Conservation (phyloP, 2,797 vertebrate genomes). For the Spheniscus humboldti region DNA sequence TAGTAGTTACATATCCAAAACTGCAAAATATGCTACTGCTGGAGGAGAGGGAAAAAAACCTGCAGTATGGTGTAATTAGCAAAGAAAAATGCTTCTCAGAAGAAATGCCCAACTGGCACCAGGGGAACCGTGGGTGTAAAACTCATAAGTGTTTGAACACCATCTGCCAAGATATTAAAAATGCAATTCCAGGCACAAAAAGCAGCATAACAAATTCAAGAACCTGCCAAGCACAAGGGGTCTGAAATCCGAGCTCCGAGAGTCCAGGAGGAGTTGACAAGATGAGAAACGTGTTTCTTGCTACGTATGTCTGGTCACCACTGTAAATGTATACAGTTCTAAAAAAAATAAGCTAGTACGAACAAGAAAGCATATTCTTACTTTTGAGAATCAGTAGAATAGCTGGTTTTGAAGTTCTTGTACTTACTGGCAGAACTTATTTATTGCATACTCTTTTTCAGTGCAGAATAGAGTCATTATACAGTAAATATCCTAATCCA, state of each 20-base stretch:
- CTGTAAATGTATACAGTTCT: not conserved
- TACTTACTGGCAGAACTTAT: not conserved
- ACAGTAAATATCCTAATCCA: not conserved
- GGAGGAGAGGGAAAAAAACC: not conserved
- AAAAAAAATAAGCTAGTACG: not conserved
- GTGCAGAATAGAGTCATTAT: not conserved
- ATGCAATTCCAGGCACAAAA: conserved; percentile 53
- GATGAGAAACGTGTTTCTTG: not conserved
- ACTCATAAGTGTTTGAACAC: conserved; percentile 31
- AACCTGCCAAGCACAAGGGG: conserved; percentile 28
- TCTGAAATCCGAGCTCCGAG: conserved; percentile 23
- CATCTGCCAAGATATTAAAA: conserved; percentile 68
- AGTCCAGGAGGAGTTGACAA: not conserved
- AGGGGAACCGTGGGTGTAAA: conserved; percentile 37
- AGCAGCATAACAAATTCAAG: conserved; percentile 53
- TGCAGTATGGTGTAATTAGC: conserved; percentile 6
- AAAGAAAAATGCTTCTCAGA: conserved; percentile 50
- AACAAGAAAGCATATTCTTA: not conserved
- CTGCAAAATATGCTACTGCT: not conserved
- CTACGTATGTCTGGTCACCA: not conserved
- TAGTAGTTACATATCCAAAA: not conserved
- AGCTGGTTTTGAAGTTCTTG: not conserved
- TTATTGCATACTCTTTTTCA: not conserved
- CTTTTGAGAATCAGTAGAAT: not conserved
- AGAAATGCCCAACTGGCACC: conserved; percentile 34